A percentile compares a stretch with the other conserved stretches of the same genome.
phyloP scores from a whole-genome alignment of 2,888 invertebrate species.

The Spodoptera picta region DNA sequence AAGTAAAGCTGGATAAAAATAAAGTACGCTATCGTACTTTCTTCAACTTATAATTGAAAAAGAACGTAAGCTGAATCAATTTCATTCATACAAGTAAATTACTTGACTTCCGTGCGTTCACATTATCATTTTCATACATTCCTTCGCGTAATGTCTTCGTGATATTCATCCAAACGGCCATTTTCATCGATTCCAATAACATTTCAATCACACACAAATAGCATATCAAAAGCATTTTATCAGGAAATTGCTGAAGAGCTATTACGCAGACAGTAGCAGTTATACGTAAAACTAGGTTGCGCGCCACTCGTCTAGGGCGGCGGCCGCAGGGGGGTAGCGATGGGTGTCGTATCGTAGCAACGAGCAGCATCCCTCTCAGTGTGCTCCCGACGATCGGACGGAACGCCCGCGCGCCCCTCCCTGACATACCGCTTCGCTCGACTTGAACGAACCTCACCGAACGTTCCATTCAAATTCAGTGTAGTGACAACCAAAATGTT shows the following conservation, averaged over 20 bases:
- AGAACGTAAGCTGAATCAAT: slow-evolving; percentile 10
- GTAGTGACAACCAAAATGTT: slow-evolving; percentile 75
- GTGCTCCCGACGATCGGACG: slow-evolving; percentile 70
- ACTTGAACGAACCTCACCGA: slow-evolving; percentile 55
- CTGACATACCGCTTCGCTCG: slow-evolving; percentile 34
- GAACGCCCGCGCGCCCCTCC: slow-evolving; percentile 69
- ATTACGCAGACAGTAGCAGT: slow-evolving; percentile 83
- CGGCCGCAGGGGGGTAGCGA: slow-evolving; percentile 76
- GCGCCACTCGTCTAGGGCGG: slow-evolving; percentile 82
- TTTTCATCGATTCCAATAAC: slow-evolving; percentile 49
- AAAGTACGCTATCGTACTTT: neutral
- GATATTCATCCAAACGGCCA: slow-evolving; percentile 33
- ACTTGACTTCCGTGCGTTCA: slow-evolving; percentile 12
- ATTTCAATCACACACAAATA: slow-evolving; percentile 66
- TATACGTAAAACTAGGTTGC: slow-evolving; percentile 87
- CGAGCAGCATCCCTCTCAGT: slow-evolving; percentile 87
- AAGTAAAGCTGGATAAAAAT: neutral
- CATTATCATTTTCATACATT: slow-evolving; percentile 24
- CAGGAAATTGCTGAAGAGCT: slow-evolving; percentile 86
- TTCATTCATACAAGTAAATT: slow-evolving; percentile 13
- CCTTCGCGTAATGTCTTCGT: slow-evolving; percentile 22
- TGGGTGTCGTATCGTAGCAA: slow-evolving; percentile 85
- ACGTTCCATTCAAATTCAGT: slow-evolving; percentile 60
- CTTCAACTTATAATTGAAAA: neutral
- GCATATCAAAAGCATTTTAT: slow-evolving; percentile 78